Conservation (phyloP, 2,888 invertebrate genomes). For the Gastracanthus pulcherrimus region DNA sequence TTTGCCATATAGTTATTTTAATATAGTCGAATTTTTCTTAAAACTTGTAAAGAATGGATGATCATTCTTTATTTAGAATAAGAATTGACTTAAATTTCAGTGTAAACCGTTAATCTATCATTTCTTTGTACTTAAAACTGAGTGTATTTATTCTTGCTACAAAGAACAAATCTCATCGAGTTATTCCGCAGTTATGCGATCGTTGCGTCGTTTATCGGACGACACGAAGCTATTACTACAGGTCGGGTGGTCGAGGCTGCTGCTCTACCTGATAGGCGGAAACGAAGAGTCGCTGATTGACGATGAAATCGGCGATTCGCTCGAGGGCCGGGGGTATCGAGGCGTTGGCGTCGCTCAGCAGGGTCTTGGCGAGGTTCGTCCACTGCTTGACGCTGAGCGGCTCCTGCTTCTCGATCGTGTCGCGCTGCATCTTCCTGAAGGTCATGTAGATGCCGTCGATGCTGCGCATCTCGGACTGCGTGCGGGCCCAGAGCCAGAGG, state of each 20-base stretch:
- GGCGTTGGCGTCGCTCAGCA: constrained; percentile 82
- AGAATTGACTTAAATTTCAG: no score
- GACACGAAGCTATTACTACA: no score
- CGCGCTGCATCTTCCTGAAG: constrained; percentile 82
- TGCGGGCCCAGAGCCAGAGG: constrained; percentile 83
- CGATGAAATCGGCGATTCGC: constrained; percentile 81
- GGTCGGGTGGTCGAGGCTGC: no score
- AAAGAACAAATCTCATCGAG: no score
- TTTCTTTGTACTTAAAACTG: no score
- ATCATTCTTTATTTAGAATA: no score
- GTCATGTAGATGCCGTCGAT: constrained; percentile 84
- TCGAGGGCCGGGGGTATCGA: constrained; percentile 81
- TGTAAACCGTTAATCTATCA: no score
- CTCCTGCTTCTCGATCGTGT: constrained; percentile 70
- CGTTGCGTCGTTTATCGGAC: no score
- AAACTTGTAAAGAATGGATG: no score
- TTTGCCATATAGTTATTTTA: no score
- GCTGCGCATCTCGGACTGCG: constrained; percentile 81
- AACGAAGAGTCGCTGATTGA: constrained; percentile 83
- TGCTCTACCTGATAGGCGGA: constrained; percentile 83
- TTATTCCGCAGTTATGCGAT: no score
- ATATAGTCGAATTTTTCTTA: no score
- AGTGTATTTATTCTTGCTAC: neutral
- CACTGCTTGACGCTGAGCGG: constrained; percentile 79
- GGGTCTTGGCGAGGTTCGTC: constrained; percentile 83